Base-by-base conservation (phyloP, 2,888 invertebrate species). In the Aleiodes testaceus region DNA sequence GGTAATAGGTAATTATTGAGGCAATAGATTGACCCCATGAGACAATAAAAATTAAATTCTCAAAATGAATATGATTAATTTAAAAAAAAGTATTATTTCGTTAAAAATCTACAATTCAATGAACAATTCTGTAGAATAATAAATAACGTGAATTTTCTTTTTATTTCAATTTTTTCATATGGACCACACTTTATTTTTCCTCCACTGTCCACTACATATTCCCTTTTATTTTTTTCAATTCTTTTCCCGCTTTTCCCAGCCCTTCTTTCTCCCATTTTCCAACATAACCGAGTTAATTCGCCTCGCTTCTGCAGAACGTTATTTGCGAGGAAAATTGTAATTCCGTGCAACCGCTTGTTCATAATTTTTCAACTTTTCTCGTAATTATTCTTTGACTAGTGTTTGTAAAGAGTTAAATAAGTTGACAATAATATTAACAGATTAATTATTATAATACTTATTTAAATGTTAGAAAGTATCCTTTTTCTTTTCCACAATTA, bases 341-440 rank as follows among this genome's bases (percentile, higher is more conserved):
- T 74, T 74, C 66, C 47, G 44, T 66, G 64, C 52, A 44, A 64
- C 44, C 30, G 18, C 55, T 55, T 18, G 14, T 52, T 52, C 66
- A 74, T 66, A 74, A 66, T 69, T 69, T 71, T 69, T 49, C 66
- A 69, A 61, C 53, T 71, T 59, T 59, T 69, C 66, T 45, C 66
- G 69, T 72, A 72, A 72, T 74, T 74, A 68, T 72, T 72, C 69
- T 69, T 59, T 61, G 42, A 61, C 36, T 6, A 36, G 36, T 36
- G 11, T 3, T 7, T 36, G 7, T 36, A 11, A 0, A 36, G 9
- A 36, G 36, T 36, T 9, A 3, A 36, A 36, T 36, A 36, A 36
- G 7, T 36, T 36, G 11, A 36, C 36, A 11, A 36, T 9, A 36
- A 36, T 2, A 36, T 9, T 9, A 11, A 36, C 9, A 11, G 7